Percentiles rank a stretch among this genome's conserved stretches.
Evolutionary conservation across 2,888 invertebrate species (phyloP).

Genomic region (Trisateles emortualis): DNA sequence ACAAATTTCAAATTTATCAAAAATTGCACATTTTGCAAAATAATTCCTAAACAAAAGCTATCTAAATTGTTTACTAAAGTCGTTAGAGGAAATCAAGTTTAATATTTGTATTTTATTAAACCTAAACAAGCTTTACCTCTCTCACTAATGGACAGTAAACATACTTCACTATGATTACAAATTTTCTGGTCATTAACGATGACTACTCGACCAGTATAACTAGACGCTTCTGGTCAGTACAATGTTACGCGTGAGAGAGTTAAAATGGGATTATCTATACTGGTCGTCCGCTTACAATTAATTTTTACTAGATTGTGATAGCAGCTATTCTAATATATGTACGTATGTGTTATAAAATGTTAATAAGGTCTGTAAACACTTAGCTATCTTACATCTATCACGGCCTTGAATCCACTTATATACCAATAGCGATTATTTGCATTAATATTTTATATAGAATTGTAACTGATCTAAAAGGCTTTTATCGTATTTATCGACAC

Average conservation of each 20-base stretch:
- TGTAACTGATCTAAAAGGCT: slow-evolving; percentile 50
- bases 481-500: slow-evolving; percentile 38
- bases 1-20: neutral
- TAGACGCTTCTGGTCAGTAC: slow-evolving; percentile 34
- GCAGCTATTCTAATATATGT: slow-evolving; percentile 61
- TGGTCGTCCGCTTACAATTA: slow-evolving; percentile 45
- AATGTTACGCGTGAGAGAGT: slow-evolving; percentile 33
- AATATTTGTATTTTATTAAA: slow-evolving; percentile 34
- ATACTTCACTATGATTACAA: slow-evolving; percentile 56
- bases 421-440: slow-evolving; percentile 50
- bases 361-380: slow-evolving; percentile 71
- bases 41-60: slow-evolving; percentile 8
- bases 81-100: slow-evolving; percentile 25
- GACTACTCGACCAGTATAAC: slow-evolving; percentile 44
- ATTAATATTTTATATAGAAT: slow-evolving; percentile 42
- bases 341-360: slow-evolving; percentile 67
- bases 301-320: slow-evolving; percentile 55
- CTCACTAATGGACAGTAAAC: slow-evolving; percentile 67
- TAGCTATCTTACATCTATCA: slow-evolving; percentile 75
- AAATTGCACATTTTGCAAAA: slow-evolving; percentile 10
- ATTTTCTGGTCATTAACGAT: slow-evolving; percentile 56
- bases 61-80: slow-evolving; percentile 10
- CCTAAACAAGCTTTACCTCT: slow-evolving; percentile 50
- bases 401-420: slow-evolving; percentile 75
- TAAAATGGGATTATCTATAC: slow-evolving; percentile 42